These are phyloP conservation scores for Oryctes rhinoceros DNA, from an alignment of 1,140 invertebrate species.

Conservation along the genomic window DNA sequence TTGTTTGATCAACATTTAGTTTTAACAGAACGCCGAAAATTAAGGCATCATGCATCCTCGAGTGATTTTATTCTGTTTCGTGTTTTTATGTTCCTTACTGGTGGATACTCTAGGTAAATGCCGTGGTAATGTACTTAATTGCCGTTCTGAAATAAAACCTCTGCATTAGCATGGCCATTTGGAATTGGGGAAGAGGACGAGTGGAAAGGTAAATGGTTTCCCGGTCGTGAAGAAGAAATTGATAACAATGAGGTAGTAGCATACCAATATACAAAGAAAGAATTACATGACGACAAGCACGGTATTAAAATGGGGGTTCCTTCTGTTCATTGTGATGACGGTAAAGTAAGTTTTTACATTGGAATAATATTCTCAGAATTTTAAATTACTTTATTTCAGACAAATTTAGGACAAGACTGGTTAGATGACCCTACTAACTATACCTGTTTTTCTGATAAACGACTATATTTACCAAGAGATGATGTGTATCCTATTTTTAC, in stretches of 20 bases:
- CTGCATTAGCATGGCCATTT: not conserved
- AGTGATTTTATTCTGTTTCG: not conserved
- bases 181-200: slow-evolving; percentile 45
- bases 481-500: slow-evolving; percentile 64
- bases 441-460: slow-evolving; percentile 69
- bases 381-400: slow-evolving; percentile 62
- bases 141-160: not conserved
- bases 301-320: slow-evolving; percentile 68
- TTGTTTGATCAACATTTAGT: not conserved
- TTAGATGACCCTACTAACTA: slow-evolving; percentile 70
- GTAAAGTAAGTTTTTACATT: slow-evolving; percentile 64
- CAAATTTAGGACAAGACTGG: slow-evolving; percentile 76
- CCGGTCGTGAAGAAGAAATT: slow-evolving; percentile 56
- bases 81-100: not conserved
- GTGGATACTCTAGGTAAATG: not conserved
- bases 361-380: not conserved
- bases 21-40: not conserved
- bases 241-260: slow-evolving; percentile 48
- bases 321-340: slow-evolving; percentile 73
- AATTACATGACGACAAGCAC: slow-evolving; percentile 59
- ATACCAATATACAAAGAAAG: slow-evolving; percentile 45
- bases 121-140: not conserved
- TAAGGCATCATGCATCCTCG: not conserved
- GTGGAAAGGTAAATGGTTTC: slow-evolving; percentile 64
- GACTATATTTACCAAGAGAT: slow-evolving; percentile 62